Evolutionary conservation across 2,888 invertebrate genomes (phyloP), one percentile per base, ranked within the genome.

Genomic region (Sminthurides aquaticus): DNA sequence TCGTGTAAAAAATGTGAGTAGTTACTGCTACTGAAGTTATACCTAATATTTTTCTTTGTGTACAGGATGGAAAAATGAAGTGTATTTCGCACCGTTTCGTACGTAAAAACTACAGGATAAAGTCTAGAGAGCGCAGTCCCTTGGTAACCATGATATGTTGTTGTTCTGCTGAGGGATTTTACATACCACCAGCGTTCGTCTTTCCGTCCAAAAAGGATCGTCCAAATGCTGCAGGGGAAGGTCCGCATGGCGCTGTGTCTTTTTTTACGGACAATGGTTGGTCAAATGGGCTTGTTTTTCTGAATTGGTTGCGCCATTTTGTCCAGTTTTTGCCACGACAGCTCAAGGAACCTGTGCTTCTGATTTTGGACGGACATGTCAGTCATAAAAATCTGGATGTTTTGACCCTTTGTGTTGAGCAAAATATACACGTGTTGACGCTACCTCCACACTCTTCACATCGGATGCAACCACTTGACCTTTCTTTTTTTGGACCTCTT

Each of bases 291-390:
- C 60, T 27, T 18, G 15, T 64, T 28, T 77, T 77, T 65, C 64
- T 74, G 0, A 70, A 75, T 56, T 75, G 76, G 77, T 59, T 77
- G 69, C 69, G 74, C 68, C 67, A 77, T 73, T 78, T 78, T 56
- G 71, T 70, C 68, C 66, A 63, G 62, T 72, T 70, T 65, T 71
- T 73, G 28, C 76, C 77, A 54, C 77, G 77, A n/a, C 74, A 76
- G 26, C 54, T 71, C 68, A 75, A 77, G 49, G 69, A 75, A 69
- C 78, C 77, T 25, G 72, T 78, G 24, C 66, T 79, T 29, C 73
- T 78, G 65, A 65, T 77, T 20, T 65, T 76, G 22, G 75, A 76
- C 62, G 76, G 76, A 62, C 76, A 76, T 66, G 61, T 64, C 34
- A 74, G 75, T 68, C 78, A 77, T 63, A 66, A 74, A 3, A 72